Conservation (phyloP, 2,888 invertebrate genomes). For the Aradus depressus region DNA sequence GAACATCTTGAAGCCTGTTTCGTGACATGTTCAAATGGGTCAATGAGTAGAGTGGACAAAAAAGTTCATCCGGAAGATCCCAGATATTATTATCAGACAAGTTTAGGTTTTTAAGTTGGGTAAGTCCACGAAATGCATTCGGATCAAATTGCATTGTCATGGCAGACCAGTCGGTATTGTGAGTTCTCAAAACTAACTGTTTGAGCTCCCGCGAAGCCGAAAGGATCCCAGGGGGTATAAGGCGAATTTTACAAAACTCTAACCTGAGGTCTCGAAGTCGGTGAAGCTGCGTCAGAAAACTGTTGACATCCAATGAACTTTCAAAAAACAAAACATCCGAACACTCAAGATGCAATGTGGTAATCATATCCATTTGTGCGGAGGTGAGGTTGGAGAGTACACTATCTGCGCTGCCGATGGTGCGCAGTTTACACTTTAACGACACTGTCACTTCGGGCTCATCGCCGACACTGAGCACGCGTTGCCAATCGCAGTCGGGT, state of each 20-base stretch:
- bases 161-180: constrained; percentile 65
- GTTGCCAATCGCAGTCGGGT: constrained; percentile 59
- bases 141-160: constrained; percentile 58
- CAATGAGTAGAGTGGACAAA: constrained; percentile 67
- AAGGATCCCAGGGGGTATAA: constrained; percentile 64
- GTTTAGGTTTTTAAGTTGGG: constrained; percentile 67
- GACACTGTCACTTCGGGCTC: constrained; percentile 35
- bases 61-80: constrained; percentile 63
- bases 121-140: constrained; percentile 61
- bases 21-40: constrained; percentile 73
- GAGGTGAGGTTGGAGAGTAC: constrained; percentile 57
- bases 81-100: constrained; percentile 75
- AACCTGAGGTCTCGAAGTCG: constrained; percentile 64
- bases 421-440: constrained; percentile 53
- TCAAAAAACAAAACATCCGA: constrained; percentile 67
- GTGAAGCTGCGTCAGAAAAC: constrained; percentile 60
- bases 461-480: constrained; percentile 42
- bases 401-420: constrained; percentile 56
- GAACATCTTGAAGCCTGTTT: constrained; percentile 68
- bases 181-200: constrained; percentile 64
- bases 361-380: constrained; percentile 55
- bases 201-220: constrained; percentile 68
- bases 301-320: constrained; percentile 58
- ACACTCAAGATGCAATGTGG: constrained; percentile 62
- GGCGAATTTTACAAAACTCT: constrained; percentile 67